phyloP scores from a whole-genome alignment of 2,797 vertebrate species.

The Typhlichthys subterraneus region DNA sequence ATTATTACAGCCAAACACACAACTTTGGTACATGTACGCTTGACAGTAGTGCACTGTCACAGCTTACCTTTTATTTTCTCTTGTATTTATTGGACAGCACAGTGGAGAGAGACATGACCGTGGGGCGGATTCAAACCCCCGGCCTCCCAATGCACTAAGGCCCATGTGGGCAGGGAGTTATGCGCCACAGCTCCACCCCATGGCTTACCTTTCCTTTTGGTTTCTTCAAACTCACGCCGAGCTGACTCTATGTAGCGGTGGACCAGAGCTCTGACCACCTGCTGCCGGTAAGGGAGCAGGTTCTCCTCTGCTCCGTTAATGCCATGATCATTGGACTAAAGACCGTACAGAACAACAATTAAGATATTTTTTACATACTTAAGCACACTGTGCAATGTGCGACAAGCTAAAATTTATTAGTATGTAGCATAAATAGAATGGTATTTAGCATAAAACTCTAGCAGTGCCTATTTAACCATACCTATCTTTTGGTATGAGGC shows the following conservation, averaged over 20 bases:
- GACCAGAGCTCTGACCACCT: constrained; percentile 85
- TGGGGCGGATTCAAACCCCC: too few species aligned
- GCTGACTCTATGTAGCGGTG: constrained; percentile 89
- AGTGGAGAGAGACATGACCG: too few species aligned
- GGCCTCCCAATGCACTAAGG: too few species aligned
- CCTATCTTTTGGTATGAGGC: too few species aligned
- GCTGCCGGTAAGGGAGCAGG: constrained; percentile 77
- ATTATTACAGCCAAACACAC: background rate
- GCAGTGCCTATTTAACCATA: too few species aligned
- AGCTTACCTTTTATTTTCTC: too few species aligned
- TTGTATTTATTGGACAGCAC: too few species aligned
- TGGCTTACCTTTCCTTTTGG: constrained; percentile 83
- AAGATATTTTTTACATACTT: constrained; percentile 3
- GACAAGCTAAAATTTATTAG: too few species aligned
- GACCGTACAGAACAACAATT: constrained; percentile 3
- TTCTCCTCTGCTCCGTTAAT: constrained; percentile 45
- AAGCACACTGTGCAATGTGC: background rate
- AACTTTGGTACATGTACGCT: background rate
- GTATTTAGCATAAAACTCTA: too few species aligned
- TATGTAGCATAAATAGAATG: too few species aligned
- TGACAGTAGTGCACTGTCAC: background rate
- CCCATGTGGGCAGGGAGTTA: background rate
- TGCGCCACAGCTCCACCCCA: background rate
- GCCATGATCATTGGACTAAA: constrained; percentile 39
- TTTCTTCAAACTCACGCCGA: constrained; percentile 85